Base-by-base conservation (phyloP, 2,113 vertebrate species). In the Ochotona princeps region DNA sequence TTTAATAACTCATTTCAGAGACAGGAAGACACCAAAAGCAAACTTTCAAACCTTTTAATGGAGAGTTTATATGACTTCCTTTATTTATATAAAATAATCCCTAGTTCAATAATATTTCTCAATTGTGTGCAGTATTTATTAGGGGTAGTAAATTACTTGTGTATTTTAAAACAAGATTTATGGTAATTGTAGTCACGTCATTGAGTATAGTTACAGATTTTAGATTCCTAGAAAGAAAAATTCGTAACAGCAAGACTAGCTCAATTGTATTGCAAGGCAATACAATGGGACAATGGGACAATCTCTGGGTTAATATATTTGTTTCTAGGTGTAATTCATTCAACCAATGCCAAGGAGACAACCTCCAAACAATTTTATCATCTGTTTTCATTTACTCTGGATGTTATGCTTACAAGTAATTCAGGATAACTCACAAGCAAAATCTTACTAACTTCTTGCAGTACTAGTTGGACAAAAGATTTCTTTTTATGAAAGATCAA, bases 391-490 rank as follows among this genome's bases (percentile, higher is more conserved):
- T 79, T 90, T 89, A 72, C 23, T 78, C 83, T 54, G 94, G 95
- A 93, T 82, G 49, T 11, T 92, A 78, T 91, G 85, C 65, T 95
- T 93, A 63, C 86, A 92, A 94, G 65, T 87, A 96, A 96, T 94
- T 25, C 57, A 88, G 25, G 75, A 13, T 90, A 83, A 4, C 28
- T 47, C 95, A 86, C 95, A 93, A 96, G 32, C 13, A 95, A 96
- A 96, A 72, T 69, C 78, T 7, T 74, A 10, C 26, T 74, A 91
- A 79, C 7, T 73, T 13, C 1, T 89, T 73, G 97, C 61, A 95
- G 76, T 94, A 14, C 2, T 92, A 72, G 14, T 7, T 54, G 82
- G 83, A 83, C 4, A 67, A 93, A 95, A 83, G 57, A 61, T 85
- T 95, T 92, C 23, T 81, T 92, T 86, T 23, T 89, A 89, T 87